A percentile compares a stretch with the other conserved stretches of the same genome.
These are phyloP conservation scores for Rhipidura dahli DNA, from an alignment of 2,113 vertebrate species.

Conservation along the genomic window DNA sequence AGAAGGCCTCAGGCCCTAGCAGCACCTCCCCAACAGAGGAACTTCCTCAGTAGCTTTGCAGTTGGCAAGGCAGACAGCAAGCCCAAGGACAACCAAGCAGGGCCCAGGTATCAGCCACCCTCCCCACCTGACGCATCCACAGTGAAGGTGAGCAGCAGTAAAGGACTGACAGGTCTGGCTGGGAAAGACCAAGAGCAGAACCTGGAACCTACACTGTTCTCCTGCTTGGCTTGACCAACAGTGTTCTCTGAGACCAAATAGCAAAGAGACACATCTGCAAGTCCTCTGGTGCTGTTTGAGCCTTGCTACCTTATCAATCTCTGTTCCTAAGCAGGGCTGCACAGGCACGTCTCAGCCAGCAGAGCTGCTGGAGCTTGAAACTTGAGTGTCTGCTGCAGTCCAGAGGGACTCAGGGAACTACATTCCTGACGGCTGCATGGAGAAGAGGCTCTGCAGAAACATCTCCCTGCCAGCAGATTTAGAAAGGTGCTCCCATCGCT, in stretches of 20 bases:
- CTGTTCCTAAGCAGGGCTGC: background rate
- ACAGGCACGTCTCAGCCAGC: background rate
- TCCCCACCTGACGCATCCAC: background rate
- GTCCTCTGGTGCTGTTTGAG: background rate
- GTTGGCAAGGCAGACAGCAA: background rate
- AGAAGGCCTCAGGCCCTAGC: background rate
- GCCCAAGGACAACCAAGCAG: background rate
- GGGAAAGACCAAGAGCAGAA: background rate
- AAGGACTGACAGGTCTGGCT: background rate
- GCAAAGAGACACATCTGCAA: background rate
- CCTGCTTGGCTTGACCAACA: background rate
- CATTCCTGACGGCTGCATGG: background rate
- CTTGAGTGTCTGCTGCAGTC: conserved; percentile 39
- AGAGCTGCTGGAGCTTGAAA: conserved; percentile 1
- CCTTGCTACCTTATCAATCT: background rate
- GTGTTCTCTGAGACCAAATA: background rate
- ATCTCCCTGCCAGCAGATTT: background rate
- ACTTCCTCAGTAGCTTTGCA: background rate
- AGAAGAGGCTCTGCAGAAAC: background rate
- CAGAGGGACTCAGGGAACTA: conserved; percentile 17
- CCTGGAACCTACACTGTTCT: background rate
- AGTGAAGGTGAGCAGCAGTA: background rate
- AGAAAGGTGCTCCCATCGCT: background rate
- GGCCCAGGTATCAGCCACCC: background rate
- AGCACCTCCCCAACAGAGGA: background rate